Conservation (phyloP, 2,113 vertebrate species). For the Mobula hypostoma region DNA sequence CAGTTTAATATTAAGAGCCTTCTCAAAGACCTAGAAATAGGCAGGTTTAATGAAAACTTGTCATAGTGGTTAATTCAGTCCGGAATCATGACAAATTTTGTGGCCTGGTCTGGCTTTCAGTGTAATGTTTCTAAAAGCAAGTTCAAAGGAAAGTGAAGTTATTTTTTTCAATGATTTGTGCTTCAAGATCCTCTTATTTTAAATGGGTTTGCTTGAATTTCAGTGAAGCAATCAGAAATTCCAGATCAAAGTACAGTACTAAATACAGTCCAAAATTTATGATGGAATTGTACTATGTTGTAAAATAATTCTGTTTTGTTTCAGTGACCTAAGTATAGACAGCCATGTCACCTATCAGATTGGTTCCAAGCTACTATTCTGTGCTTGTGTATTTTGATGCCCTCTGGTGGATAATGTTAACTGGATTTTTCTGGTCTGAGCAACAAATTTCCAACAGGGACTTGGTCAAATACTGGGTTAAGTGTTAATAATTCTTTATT, state of each 20-base stretch:
- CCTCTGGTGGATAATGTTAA: constrained; percentile 17
- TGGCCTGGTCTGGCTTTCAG: not conserved
- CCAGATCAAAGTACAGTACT: not conserved
- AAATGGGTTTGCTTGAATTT: not conserved
- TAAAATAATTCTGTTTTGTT: too few species aligned
- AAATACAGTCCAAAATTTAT: too few species aligned
- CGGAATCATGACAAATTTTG: too few species aligned
- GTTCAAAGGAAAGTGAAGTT: not conserved
- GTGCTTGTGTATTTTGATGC: constrained; percentile 13
- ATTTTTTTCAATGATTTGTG: not conserved
- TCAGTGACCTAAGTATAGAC: too few species aligned
- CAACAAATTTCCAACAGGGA: not conserved
- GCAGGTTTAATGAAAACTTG: not conserved
- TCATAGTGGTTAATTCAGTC: not conserved
- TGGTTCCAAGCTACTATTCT: not conserved
- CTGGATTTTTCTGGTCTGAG: not conserved
- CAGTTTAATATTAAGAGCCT: not conserved
- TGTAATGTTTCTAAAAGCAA: not conserved
- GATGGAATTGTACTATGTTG: too few species aligned
- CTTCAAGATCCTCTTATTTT: not conserved
- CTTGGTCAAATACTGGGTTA: not conserved
- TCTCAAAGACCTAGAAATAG: not conserved
- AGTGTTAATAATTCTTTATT: not conserved
- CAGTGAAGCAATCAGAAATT: not conserved
- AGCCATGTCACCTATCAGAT: not conserved